Conservation (phyloP, 2,113 vertebrate genomes). For the Sinocyclocheilus maitianheensis region DNA sequence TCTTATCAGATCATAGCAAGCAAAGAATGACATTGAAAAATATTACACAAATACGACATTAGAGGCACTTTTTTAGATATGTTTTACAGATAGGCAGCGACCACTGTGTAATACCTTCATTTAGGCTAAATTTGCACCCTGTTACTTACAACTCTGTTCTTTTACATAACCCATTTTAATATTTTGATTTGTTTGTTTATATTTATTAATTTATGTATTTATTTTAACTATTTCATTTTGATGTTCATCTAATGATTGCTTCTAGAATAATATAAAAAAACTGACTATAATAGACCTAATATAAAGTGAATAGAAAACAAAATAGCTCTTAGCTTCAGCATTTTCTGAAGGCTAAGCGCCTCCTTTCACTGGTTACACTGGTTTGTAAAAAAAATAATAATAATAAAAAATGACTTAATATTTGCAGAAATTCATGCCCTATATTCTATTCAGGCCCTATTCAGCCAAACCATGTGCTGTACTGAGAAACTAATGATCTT, state of each 20-base stretch:
- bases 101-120: neutral
- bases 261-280: neutral
- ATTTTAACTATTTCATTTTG: neutral
- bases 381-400: no score
- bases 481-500: neutral
- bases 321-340: no score
- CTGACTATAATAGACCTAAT: neutral
- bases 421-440: no score
- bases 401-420: no score
- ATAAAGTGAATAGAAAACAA: neutral
- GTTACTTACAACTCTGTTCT: no score
- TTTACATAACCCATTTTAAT: no score
- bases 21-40: neutral
- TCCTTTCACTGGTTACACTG: no score
- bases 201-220: no score
- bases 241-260: neutral
- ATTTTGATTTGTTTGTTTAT: no score
- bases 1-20: constrained; percentile 21
- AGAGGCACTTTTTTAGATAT: neutral
- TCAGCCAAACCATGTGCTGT: neutral
- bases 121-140: no score
- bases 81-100: neutral
- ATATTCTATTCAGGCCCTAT: no score
- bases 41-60: neutral
- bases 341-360: no score